Percentiles rank a stretch among this genome's conserved stretches.
phyloP scores from a whole-genome alignment of 2,797 vertebrate species.

The Phalloptychus januarius region DNA sequence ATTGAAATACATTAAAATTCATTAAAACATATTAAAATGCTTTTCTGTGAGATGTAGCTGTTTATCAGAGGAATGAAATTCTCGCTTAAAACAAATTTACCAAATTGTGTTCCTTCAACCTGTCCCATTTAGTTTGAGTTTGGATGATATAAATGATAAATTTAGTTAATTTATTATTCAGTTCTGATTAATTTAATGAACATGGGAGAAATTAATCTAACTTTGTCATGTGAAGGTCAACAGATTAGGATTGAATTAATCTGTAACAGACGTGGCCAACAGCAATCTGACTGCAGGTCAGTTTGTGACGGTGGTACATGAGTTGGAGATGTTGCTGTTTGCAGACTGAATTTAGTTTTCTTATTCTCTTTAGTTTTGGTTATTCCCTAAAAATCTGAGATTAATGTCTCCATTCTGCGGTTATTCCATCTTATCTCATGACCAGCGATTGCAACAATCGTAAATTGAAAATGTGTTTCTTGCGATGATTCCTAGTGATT shows the following conservation, averaged over 20 bases:
- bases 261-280: neutral
- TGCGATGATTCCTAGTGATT: neutral
- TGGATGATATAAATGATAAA: neutral
- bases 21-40: no score
- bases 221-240: no score
- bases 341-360: neutral
- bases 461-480: neutral
- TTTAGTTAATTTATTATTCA: neutral
- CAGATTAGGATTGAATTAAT: neutral
- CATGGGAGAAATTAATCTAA: neutral
- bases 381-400: neutral
- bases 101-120: neutral
- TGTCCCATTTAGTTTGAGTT: no score
- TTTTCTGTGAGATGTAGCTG: neutral
- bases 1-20: no score
- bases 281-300: neutral
- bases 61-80: neutral
- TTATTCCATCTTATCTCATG: neutral
- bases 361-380: neutral
- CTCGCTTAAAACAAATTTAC: neutral
- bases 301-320: neutral
- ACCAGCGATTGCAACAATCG: neutral
- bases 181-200: neutral
- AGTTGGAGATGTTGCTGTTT: neutral
- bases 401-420: neutral